Conservation (phyloP, 2,797 vertebrate species). For the Anomalospiza imberbis region DNA sequence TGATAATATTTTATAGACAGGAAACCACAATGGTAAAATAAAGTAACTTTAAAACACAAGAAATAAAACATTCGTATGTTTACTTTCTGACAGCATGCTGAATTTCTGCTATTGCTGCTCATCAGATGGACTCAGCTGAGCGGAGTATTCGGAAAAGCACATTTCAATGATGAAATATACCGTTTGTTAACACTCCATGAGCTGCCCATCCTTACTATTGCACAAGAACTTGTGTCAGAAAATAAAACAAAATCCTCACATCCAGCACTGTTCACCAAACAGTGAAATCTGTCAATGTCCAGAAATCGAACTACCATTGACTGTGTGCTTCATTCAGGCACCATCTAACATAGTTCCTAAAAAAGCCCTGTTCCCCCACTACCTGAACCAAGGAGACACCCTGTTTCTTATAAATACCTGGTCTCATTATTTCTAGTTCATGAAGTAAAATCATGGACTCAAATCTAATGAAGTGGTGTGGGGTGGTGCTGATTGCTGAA, state of each 20-base stretch:
- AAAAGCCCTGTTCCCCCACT: neutral
- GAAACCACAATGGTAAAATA: neutral
- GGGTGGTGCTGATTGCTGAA: neutral
- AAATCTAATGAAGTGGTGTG: neutral
- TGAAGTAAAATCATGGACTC: neutral
- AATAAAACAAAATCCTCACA: neutral
- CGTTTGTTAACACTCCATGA: neutral
- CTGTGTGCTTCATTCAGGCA: neutral
- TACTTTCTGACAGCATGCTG: neutral
- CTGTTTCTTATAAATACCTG: neutral
- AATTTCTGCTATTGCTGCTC: neutral
- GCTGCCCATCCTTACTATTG: neutral
- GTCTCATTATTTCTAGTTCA: neutral
- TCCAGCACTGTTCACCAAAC: neutral
- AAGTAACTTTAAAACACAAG: neutral
- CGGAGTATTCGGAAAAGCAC: neutral
- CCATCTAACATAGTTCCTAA: neutral
- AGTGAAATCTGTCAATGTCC: neutral
- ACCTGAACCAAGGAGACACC: neutral
- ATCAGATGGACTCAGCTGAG: neutral
- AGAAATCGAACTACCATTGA: fast-evolving
- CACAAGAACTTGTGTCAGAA: neutral
- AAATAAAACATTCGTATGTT: neutral
- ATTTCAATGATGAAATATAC: neutral
- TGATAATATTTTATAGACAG: neutral